A percentile compares a stretch with the other conserved stretches of the same genome.
Evolutionary conservation across 2,113 vertebrate species (phyloP).

Genomic region (Strix aluco): DNA sequence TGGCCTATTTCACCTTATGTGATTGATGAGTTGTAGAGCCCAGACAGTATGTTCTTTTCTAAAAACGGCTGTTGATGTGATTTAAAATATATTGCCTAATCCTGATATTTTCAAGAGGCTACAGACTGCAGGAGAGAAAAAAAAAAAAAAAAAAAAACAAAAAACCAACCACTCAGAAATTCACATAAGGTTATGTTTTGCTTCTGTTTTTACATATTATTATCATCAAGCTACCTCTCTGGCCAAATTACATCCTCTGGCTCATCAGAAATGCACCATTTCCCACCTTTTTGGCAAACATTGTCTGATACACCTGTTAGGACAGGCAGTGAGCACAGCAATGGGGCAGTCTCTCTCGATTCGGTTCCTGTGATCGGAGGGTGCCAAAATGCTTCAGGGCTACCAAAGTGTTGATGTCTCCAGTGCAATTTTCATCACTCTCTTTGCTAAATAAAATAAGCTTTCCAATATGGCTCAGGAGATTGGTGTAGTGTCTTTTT

Average conservation of each 20-base stretch:
- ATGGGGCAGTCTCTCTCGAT: neutral
- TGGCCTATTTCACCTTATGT: neutral
- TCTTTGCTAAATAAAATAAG: conserved; percentile 67
- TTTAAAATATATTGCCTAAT: neutral
- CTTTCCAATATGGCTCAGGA: conserved; percentile 56
- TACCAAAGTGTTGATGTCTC: conserved; percentile 50
- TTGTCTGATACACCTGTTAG: conserved; percentile 48
- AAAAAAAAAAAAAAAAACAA: neutral
- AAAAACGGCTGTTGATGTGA: neutral
- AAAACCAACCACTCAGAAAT: neutral
- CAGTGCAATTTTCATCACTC: conserved; percentile 47
- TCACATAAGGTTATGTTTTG: conserved; percentile 15
- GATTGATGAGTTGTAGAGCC: neutral
- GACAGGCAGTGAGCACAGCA: neutral
- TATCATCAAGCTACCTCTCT: conserved; percentile 37
- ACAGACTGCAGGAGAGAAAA: neutral
- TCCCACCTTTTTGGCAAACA: neutral
- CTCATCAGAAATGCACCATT: conserved; percentile 57
- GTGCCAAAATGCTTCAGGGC: conserved; percentile 64
- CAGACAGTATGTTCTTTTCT: neutral
- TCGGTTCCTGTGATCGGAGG: neutral
- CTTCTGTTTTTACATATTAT: conserved; percentile 46
- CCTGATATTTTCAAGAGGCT: neutral
- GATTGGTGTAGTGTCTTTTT: conserved; percentile 34
- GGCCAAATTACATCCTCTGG: conserved; percentile 48